A percentile compares a stretch with the other conserved stretches of the same genome.
Conservation (phyloP, 2,797 vertebrate species). For the Hippopotamyrus pictus region DNA sequence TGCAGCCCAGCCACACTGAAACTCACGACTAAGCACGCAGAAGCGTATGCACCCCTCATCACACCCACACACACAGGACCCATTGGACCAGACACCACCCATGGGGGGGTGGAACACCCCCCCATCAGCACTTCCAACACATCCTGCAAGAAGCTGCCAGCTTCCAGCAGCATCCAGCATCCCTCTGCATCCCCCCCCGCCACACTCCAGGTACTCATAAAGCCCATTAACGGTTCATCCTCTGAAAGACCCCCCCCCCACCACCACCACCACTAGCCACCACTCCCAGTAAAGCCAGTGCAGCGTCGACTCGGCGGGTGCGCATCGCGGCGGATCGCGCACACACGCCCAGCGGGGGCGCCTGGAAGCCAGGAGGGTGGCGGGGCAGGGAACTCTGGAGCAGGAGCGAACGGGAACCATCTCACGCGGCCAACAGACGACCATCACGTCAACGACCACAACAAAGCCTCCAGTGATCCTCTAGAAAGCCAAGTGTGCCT, state of each 20-base stretch:
- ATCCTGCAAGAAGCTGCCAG: neutral
- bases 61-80: neutral
- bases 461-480: neutral
- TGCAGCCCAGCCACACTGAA: neutral
- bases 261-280: neutral
- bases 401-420: neutral
- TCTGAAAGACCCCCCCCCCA: neutral
- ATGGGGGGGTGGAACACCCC: neutral
- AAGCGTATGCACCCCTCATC: neutral
- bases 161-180: constrained; percentile 14
- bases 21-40: neutral
- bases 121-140: neutral
- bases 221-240: neutral
- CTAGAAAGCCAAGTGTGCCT: neutral
- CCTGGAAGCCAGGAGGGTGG: neutral
- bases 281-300: neutral
- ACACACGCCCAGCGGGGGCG: neutral
- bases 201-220: neutral
- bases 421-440: neutral
- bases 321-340: neutral
- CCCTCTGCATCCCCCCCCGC: neutral
- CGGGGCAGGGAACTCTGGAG: neutral
- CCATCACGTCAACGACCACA: neutral
- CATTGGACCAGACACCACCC: neutral
- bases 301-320: neutral